These are phyloP conservation scores for Regulus satrapa DNA, from an alignment of 2,113 vertebrate genomes.

Conservation along the genomic window DNA sequence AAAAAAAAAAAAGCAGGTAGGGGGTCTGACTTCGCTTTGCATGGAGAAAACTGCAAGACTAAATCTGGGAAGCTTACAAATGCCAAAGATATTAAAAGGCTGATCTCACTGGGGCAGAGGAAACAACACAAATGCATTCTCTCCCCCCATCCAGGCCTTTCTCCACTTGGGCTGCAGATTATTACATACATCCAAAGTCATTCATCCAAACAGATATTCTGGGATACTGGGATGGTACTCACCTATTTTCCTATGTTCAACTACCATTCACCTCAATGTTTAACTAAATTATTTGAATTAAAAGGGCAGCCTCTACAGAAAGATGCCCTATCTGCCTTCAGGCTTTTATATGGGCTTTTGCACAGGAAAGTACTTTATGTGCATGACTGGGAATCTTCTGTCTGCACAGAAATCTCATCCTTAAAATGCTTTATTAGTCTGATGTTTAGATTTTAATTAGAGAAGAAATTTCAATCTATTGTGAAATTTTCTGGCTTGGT, in stretches of 20 bases:
- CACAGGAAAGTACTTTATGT: neutral
- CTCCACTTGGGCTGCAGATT: conserved; percentile 5
- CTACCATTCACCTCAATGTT: neutral
- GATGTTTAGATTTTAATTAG: neutral
- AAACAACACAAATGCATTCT: neutral
- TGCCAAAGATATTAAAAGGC: neutral
- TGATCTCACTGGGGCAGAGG: neutral
- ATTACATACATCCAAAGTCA: neutral
- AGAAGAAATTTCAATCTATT: neutral
- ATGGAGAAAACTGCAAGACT: conserved; percentile 26
- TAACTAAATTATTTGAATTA: neutral
- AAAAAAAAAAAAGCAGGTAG: conserved; percentile 21
- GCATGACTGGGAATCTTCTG: neutral
- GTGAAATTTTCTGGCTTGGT: neutral
- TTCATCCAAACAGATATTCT: neutral
- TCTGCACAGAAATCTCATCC: neutral
- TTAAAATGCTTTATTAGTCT: neutral
- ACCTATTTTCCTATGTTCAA: fast-evolving
- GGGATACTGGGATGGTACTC: neutral
- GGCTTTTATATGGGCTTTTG: neutral
- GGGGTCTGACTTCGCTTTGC: conserved; percentile 33
- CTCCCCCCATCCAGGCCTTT: neutral
- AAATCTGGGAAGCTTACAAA: neutral
- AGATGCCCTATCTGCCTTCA: neutral
- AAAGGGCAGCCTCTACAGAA: neutral